phyloP scores from a whole-genome alignment of 2,113 vertebrate genomes.

The Albula glossodonta region DNA sequence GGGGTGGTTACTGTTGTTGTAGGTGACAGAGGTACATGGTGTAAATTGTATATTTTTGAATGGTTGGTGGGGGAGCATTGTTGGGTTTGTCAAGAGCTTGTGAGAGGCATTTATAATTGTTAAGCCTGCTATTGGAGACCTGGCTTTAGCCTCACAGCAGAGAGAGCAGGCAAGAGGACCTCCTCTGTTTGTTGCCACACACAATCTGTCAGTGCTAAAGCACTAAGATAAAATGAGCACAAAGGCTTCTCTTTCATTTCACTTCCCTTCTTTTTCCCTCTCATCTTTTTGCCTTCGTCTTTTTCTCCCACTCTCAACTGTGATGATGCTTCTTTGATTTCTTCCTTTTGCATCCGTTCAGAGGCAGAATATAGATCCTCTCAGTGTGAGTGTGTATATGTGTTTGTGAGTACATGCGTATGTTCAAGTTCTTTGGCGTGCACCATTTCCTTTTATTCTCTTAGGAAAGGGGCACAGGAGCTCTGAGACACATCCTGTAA shows the following conservation, averaged over 20 bases:
- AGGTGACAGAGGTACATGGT: neutral
- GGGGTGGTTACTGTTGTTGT: neutral
- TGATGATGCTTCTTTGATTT: slow-evolving; percentile 19
- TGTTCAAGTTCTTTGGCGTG: neutral
- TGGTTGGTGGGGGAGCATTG: neutral
- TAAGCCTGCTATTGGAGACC: neutral
- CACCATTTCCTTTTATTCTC: too few species aligned
- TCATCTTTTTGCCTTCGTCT: neutral
- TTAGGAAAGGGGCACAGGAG: neutral
- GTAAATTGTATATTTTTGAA: neutral
- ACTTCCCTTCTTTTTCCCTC: slow-evolving; percentile 9
- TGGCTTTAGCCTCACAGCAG: slow-evolving; percentile 13
- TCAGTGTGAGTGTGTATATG: neutral
- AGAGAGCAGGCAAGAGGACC: slow-evolving; percentile 26
- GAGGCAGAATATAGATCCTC: neutral
- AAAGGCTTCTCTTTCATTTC: slow-evolving; percentile 22
- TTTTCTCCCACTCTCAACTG: slow-evolving; percentile 17
- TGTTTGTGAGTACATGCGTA: neutral
- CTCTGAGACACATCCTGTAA: neutral
- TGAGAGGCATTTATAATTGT: neutral
- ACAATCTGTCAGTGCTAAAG: neutral
- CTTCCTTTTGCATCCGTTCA: neutral
- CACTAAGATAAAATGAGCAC: neutral
- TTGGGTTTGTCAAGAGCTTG: too few species aligned
- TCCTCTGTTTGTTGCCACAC: neutral